Evolutionary conservation across 2,113 vertebrate species (phyloP), one percentile per base, ranked within the genome.

Genomic region (Nesogale talazaci): DNA sequence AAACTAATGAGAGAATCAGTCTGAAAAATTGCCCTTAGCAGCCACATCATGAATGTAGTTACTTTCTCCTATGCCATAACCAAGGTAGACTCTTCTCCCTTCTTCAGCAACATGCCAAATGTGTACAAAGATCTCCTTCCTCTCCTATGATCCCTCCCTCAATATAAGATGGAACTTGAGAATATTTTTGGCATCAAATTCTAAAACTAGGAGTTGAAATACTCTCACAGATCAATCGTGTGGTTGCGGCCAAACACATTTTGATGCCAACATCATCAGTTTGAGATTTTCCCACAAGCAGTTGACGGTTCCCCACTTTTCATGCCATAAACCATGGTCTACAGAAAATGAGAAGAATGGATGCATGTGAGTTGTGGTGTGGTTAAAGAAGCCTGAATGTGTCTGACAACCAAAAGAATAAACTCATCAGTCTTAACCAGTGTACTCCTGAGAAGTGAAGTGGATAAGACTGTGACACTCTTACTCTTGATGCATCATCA

Each of bases 1-100:
- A 79, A 88, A 87, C n/a, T 59, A 57, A 65, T n/a, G 77, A 90
- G 52, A 89, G 34, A 91, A 87, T 81, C 52, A 10, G 67, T 83
- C 46, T 89, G 83, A 91, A 85, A 88, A 46, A 52, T 5, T 76
- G 67, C 4, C 72, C 36, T 76, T 56, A 40, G 38, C 40, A 76
- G n/a, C 40, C n/a, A 70, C 34, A 12, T 38, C 27, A 14, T 81
- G 34, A 72, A 88, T 23, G 34, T 36, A 88, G 22, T 87, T 56
- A 67, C 75, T 82, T 85, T 31, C 27, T 22, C 63, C 72, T 70
- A 11, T 76, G 16, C 63, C 29, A 31, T 63, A 76, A 77, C 70
- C 31, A 36, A 70, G 3, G 20, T 46, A 69, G 31, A 85, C 25
- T 46, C 72, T 94, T 61, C 90, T 59, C 42, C 76, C 34, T 83